Conservation (phyloP, 2,113 vertebrate species). For the Cichladusa arquata region DNA sequence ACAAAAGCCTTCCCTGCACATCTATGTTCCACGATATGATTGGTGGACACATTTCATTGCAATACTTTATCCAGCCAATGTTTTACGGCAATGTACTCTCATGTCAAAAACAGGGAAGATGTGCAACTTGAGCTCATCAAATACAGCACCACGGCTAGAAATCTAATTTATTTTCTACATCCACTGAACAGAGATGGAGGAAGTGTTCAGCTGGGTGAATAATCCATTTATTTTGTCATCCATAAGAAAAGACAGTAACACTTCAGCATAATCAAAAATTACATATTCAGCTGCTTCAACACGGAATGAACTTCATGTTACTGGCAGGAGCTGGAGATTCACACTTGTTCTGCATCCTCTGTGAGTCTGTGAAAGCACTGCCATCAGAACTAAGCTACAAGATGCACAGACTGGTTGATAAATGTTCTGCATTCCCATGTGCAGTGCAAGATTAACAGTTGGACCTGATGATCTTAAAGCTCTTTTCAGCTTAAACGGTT, state of each 20-base stretch:
- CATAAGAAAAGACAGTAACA: background rate
- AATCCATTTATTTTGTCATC: background rate
- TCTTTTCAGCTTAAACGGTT: fast-evolving
- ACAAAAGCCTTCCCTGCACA: constrained; percentile 37
- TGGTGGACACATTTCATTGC: constrained; percentile 26
- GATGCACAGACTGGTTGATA: background rate
- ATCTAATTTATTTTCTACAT: background rate
- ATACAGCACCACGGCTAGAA: background rate
- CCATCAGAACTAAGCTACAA: background rate
- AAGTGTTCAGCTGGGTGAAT: background rate
- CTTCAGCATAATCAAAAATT: background rate
- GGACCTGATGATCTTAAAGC: background rate
- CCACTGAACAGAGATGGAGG: background rate
- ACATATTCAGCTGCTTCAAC: background rate
- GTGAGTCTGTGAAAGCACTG: background rate
- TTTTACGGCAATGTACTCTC: constrained; percentile 1
- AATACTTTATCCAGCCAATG: background rate
- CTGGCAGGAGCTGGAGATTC: background rate
- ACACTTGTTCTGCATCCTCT: background rate
- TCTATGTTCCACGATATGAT: background rate
- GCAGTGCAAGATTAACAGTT: background rate
- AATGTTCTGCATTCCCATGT: background rate
- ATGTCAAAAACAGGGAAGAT: constrained; percentile 4
- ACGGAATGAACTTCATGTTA: background rate
- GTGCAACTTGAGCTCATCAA: constrained; percentile 14